These are phyloP conservation scores for Hypotaenidia okinawae DNA, from an alignment of 2,797 vertebrate species.

Conservation along the genomic window DNA sequence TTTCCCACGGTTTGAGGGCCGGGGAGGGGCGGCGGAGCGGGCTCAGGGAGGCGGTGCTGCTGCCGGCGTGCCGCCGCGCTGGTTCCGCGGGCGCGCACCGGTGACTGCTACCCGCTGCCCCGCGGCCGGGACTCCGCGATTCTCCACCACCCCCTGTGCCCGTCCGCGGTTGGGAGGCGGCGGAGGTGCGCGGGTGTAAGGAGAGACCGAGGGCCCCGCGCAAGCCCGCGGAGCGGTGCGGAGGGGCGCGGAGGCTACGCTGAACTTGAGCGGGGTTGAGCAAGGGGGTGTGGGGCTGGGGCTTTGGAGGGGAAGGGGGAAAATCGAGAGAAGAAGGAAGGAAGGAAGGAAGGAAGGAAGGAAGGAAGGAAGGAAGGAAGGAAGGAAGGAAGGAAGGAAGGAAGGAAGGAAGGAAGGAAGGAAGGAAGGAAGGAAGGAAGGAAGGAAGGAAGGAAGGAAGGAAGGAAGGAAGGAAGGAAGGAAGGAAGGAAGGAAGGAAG, in stretches of 20 bases:
- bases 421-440: neutral
- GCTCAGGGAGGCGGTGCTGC: neutral
- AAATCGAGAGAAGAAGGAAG: too few relatives aligned
- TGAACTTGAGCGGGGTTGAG: neutral
- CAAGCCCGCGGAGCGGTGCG: neutral
- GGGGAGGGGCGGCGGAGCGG: neutral
- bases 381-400: accelerated
- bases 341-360: too few relatives aligned
- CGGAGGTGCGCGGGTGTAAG: neutral
- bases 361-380: too few relatives aligned
- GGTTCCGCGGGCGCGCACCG: neutral
- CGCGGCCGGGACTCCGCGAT: neutral
- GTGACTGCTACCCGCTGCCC: too few relatives aligned
- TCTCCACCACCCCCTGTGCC: neutral
- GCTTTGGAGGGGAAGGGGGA: too few relatives aligned
- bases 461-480: neutral
- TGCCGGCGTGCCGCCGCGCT: neutral
- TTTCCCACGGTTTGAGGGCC: neutral
- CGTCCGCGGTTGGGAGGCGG: neutral
- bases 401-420: too few relatives aligned
- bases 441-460: accelerated
- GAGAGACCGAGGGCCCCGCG: neutral
- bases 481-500: too few relatives aligned
- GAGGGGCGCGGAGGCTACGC: neutral
- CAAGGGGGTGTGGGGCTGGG: too few relatives aligned